Evolutionary conservation across 2,113 vertebrate species (phyloP).

Genomic region (Gobio gobio): DNA sequence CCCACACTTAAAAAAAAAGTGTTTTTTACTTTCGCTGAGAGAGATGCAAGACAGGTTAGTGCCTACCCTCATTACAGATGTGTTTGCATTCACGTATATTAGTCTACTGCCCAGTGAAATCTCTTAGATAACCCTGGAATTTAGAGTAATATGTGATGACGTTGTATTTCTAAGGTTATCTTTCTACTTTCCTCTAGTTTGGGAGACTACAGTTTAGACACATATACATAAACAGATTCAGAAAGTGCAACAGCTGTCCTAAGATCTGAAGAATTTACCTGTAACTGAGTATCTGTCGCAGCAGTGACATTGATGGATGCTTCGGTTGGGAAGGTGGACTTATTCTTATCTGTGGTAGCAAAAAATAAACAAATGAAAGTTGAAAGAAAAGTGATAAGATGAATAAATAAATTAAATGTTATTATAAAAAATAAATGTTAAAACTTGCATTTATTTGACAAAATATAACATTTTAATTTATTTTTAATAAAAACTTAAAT

Average conservation of each 20-base stretch:
- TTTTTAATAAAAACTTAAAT: background rate
- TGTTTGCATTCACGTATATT: background rate
- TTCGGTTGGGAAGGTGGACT: constrained; percentile 62
- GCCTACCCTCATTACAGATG: background rate
- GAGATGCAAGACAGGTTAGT: background rate
- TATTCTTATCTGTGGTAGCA: constrained; percentile 64
- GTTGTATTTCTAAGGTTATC: background rate
- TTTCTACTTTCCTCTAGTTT: constrained; percentile 2
- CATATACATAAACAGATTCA: background rate
- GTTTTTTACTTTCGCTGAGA: background rate
- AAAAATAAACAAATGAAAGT: constrained; percentile 33
- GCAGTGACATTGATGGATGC: constrained; percentile 57
- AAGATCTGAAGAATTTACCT: constrained; percentile 62
- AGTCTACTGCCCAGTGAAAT: background rate
- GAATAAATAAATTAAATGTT: background rate
- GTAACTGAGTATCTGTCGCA: constrained; percentile 50
- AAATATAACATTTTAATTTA: background rate
- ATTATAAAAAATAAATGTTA: background rate
- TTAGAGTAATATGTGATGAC: background rate
- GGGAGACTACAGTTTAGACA: background rate
- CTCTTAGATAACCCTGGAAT: constrained; percentile 19
- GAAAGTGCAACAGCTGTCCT: background rate
- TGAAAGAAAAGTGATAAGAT: background rate
- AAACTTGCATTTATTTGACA: background rate
- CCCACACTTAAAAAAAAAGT: background rate